Evolutionary conservation across 2,888 invertebrate species (phyloP).

Genomic region (Cataglyphis rosenhaueri): DNA sequence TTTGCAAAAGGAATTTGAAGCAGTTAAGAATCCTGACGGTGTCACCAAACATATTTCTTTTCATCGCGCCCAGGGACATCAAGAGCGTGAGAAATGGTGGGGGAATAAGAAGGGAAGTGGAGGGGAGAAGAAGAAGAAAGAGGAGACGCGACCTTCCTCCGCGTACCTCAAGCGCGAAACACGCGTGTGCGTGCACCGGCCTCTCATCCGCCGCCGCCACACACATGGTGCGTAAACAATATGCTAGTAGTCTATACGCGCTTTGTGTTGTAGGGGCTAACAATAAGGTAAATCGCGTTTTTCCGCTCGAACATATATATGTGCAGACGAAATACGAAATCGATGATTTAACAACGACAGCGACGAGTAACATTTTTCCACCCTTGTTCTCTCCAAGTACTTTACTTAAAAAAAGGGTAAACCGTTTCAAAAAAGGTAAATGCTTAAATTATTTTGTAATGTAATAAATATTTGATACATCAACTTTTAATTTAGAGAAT

Average conservation of each 20-base stretch:
- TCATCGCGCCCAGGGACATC: conserved; percentile 26
- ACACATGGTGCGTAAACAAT: conserved; percentile 39
- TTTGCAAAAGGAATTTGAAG: neutral
- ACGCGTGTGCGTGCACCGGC: conserved; percentile 8
- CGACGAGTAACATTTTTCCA: neutral
- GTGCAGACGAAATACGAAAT: conserved; percentile 26
- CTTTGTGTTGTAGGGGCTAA: conserved; percentile 5
- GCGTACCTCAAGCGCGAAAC: conserved; percentile 41
- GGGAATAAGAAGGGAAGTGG: neutral
- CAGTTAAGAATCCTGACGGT: neutral
- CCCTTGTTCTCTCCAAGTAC: neutral
- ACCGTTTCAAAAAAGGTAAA: neutral
- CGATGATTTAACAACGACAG: conserved; percentile 37
- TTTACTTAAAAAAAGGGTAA: neutral
- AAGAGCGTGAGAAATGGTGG: neutral
- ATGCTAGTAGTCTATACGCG: conserved; percentile 3
- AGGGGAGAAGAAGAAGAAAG: too few species aligned
- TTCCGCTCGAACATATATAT: conserved; percentile 30
- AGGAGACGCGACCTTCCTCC: conserved; percentile 22
- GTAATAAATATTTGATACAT: neutral
- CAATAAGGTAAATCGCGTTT: conserved; percentile 32
- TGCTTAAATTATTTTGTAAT: neutral
- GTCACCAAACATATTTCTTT: conserved; percentile 27
- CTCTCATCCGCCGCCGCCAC: neutral
- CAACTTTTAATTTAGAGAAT: neutral